Conservation (phyloP, 2,113 vertebrate species). For the Bombycilla garrulus region DNA sequence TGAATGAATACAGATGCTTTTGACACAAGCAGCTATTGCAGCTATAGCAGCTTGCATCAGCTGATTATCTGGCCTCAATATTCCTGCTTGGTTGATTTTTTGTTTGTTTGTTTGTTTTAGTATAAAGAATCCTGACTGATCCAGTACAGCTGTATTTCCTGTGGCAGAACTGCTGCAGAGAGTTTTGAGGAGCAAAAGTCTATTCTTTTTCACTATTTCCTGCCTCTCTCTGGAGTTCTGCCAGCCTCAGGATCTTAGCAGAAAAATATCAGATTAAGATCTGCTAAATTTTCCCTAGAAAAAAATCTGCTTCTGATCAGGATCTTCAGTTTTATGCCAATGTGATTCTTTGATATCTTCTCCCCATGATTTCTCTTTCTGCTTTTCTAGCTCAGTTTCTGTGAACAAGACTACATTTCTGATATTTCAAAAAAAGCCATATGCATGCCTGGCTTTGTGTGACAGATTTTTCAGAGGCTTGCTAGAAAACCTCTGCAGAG, state of each 20-base stretch:
- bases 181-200: background rate
- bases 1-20: background rate
- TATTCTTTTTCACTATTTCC: background rate
- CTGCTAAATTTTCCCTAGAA: background rate
- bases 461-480: background rate
- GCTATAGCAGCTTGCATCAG: background rate
- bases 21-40: background rate
- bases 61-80: background rate
- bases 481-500: background rate
- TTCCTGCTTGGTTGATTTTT: background rate
- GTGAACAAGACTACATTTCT: background rate
- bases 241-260: background rate
- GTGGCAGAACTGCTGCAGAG: background rate
- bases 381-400: background rate
- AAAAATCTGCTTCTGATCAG: background rate
- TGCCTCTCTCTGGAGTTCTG: background rate
- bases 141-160: background rate
- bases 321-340: background rate
- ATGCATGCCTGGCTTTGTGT: background rate
- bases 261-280: background rate
- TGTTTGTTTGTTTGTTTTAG: background rate
- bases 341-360: background rate
- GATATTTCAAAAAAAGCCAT: background rate
- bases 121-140: background rate
- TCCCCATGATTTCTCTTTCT: background rate